Evolutionary conservation across 2,888 invertebrate genomes (phyloP).

Genomic region (Drosophila conformis): DNA sequence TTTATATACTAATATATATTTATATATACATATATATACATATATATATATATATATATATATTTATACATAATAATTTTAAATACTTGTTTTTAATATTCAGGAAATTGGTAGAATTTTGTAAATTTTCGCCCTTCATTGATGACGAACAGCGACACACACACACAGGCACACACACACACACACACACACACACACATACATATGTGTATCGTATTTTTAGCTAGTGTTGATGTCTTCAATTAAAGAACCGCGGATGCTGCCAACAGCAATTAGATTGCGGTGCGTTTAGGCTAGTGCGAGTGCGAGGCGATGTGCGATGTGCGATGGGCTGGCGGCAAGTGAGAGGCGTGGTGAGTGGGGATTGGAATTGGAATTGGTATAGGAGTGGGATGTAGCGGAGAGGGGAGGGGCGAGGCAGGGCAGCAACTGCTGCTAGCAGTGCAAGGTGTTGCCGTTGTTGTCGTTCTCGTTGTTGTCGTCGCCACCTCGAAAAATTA

Average conservation of each 20-base stretch:
- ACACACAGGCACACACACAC: slow-evolving; percentile 15
- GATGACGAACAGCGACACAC: slow-evolving; percentile 42
- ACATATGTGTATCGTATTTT: slow-evolving; percentile 59
- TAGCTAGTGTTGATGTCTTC: slow-evolving; percentile 84
- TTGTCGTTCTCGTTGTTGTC: slow-evolving; percentile 8
- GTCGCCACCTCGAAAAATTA: slow-evolving; percentile 69
- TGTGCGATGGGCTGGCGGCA: slow-evolving; percentile 20
- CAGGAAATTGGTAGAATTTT: neutral
- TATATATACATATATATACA: too few species aligned
- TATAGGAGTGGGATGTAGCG: neutral
- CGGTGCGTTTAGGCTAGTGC: slow-evolving; percentile 71
- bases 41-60: too few species aligned
- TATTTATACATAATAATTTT: too few species aligned
- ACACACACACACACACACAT: slow-evolving; percentile 2
- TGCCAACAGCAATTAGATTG: slow-evolving; percentile 78
- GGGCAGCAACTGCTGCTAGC: slow-evolving; percentile 4
- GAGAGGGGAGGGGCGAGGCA: too few species aligned
- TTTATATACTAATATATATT: too few species aligned
- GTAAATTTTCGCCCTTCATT: slow-evolving; percentile 47
- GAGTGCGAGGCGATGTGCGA: slow-evolving; percentile 63
- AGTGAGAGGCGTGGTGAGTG: slow-evolving; percentile 2
- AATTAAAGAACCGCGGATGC: slow-evolving; percentile 82
- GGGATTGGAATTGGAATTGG: neutral
- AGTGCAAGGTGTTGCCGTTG: slow-evolving; percentile 64
- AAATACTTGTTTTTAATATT: neutral